phyloP scores from a whole-genome alignment of 1,140 invertebrate species.

The Myzus persicae region DNA sequence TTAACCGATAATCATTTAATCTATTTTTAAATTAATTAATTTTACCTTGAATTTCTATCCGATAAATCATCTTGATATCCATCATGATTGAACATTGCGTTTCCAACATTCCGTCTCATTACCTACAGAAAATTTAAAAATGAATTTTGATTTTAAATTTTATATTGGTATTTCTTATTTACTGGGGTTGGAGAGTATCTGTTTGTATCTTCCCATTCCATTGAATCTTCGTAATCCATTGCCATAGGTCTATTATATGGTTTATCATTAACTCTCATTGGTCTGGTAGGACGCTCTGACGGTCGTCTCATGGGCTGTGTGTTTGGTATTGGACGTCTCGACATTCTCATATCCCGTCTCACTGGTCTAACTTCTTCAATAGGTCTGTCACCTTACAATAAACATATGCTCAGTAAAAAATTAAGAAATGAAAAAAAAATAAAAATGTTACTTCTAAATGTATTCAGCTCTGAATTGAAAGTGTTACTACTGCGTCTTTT shows the following conservation, averaged over 20 bases:
- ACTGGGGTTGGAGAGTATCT: slow-evolving; percentile 47
- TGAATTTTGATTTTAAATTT: background rate
- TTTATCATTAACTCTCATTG: slow-evolving; percentile 36
- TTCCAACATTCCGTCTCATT: background rate
- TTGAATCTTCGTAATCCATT: slow-evolving; percentile 51
- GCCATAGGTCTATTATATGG: slow-evolving; percentile 47
- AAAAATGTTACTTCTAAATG: slow-evolving; percentile 48
- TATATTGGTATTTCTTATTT: background rate
- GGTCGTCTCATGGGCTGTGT: slow-evolving; percentile 17
- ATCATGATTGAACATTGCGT: slow-evolving; percentile 28
- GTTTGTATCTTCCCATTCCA: slow-evolving; percentile 48
- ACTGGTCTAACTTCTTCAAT: slow-evolving; percentile 36
- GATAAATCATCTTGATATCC: slow-evolving; percentile 29
- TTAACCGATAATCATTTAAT: background rate
- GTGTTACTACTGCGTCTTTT: slow-evolving; percentile 48
- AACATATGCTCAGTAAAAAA: background rate
- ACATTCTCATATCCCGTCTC: background rate
- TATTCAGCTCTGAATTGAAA: slow-evolving; percentile 39
- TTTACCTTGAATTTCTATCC: slow-evolving; percentile 39
- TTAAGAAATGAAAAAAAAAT: background rate
- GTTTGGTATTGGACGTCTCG: slow-evolving; percentile 27
- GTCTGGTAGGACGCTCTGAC: slow-evolving; percentile 14
- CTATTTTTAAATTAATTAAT: too few relatives aligned
- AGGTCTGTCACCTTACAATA: slow-evolving; percentile 46
- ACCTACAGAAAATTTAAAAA: slow-evolving; percentile 32